Base-by-base conservation (phyloP, 2,113 vertebrate genomes). In the Oreochromis niloticus region DNA sequence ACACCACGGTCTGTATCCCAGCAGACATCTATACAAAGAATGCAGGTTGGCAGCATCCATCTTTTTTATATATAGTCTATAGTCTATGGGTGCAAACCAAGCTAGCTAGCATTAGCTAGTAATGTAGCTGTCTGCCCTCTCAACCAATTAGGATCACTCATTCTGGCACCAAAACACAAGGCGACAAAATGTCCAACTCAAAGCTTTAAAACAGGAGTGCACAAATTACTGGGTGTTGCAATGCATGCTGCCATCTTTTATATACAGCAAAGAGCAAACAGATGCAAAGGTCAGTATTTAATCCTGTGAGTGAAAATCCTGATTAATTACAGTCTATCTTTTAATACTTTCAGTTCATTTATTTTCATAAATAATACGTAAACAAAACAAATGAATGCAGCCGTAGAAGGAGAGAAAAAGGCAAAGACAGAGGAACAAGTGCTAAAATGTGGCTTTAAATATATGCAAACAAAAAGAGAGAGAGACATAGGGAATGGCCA, bases 401-500 rank as follows among this genome's bases (percentile, higher is more conserved):
- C 30, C 3, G 4, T 4, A 36, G 11, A 41, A 7, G 50, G 9
- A 30, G 3, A 32, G 19, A 36, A 84, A 55, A 56, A n/a, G 48
- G 80, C n/a, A 71, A 36, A 7, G n/a, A 61, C 27, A 5, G 7
- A 19, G 32, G 6, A 61, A 5, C 7, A 11, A 57, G n/a, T 32
- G 32, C 9, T 55, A 14, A 87, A 36, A 84, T 2, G 14, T 75
- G 61, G 59, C 73, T 50, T 50, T 48, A 48, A 16, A 63, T 59
- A 27, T 87, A 56, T 84, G 84, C 34, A 71, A 52, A 82, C 71
- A 6, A 36, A 90, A 16, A 87, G 41, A 79, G 22, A 56, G 61
- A 85, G 50, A 83, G 66, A 88, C 81, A 80, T 55, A 80, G 79
- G 87, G 91, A 71, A 92, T 78, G 24, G 9, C 86, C 63, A 82